phyloP scores from a whole-genome alignment of 2,888 invertebrate species.

The Quadriops clusia region DNA sequence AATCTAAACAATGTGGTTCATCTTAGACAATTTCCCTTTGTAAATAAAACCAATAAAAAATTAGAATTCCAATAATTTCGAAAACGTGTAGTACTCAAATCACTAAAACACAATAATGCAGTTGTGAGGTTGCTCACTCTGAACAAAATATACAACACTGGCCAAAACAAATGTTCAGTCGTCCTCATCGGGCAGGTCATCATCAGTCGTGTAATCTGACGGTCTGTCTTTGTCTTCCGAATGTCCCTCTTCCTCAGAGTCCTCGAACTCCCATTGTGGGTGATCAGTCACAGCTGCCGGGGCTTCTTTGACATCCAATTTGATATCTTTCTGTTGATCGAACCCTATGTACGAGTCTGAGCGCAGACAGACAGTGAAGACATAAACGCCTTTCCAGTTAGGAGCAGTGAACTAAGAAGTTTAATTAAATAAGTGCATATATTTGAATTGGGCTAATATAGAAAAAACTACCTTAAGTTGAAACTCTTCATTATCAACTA shows the following conservation, averaged over 20 bases:
- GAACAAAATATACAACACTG: slow-evolving; percentile 1
- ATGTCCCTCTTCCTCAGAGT: slow-evolving; percentile 63
- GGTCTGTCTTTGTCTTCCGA: slow-evolving; percentile 49
- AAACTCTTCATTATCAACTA: slow-evolving; percentile 81
- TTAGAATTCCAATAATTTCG: too few species aligned
- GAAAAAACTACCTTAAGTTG: slow-evolving; percentile 55
- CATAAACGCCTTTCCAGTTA: slow-evolving; percentile 82
- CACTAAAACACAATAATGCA: too few species aligned
- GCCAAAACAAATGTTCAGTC: slow-evolving; percentile 9
- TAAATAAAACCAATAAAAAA: too few species aligned
- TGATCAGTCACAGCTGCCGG: slow-evolving; percentile 82
- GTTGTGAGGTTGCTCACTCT: too few species aligned
- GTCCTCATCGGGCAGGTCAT: slow-evolving; percentile 45
- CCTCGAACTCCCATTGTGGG: slow-evolving; percentile 96
- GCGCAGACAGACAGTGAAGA: slow-evolving; percentile 83
- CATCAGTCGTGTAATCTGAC: slow-evolving; percentile 57
- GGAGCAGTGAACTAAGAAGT: slow-evolving; percentile 76
- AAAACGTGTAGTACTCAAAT: too few species aligned
- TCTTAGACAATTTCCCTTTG: too few species aligned
- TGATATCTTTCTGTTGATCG: slow-evolving; percentile 90
- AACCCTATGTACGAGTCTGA: slow-evolving; percentile 97
- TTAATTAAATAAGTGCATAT: slow-evolving; percentile 6
- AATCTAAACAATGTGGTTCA: too few species aligned
- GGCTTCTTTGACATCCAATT: slow-evolving; percentile 95
- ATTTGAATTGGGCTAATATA: background rate